phyloP scores from a whole-genome alignment of 2,113 vertebrate species.

The Bostrychus sinensis region DNA sequence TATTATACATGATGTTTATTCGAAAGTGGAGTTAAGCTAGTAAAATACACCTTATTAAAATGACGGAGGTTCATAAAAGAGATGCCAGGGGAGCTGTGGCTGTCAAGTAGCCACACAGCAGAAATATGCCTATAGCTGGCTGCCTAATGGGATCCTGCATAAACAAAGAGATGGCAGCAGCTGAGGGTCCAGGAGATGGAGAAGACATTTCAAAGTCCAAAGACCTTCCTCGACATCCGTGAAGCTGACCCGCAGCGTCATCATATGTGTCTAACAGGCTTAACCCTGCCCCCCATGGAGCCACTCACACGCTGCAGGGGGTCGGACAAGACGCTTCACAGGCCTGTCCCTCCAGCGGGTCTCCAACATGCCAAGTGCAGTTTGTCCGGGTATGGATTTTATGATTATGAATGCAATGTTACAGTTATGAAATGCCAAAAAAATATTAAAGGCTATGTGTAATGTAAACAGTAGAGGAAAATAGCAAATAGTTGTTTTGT shows the following conservation, averaged over 20 bases:
- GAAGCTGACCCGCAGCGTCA: slow-evolving; percentile 36
- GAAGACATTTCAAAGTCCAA: slow-evolving; percentile 29
- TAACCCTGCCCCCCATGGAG: slow-evolving; percentile 52
- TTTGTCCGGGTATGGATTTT: slow-evolving; percentile 33
- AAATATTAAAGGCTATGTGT: too few species aligned
- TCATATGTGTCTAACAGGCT: slow-evolving; percentile 55
- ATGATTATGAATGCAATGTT: slow-evolving; percentile 25
- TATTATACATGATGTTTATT: slow-evolving; percentile 62
- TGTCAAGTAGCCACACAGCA: slow-evolving; percentile 42
- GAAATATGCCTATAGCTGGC: slow-evolving; percentile 38
- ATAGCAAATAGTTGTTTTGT: too few species aligned
- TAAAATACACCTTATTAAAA: slow-evolving; percentile 70
- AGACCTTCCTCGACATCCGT: neutral
- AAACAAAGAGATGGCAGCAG: slow-evolving; percentile 20
- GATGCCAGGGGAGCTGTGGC: slow-evolving; percentile 56
- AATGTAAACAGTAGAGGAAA: too few species aligned
- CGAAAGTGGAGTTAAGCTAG: slow-evolving; percentile 50
- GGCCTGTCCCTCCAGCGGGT: slow-evolving; percentile 10
- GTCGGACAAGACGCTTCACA: slow-evolving; percentile 24
- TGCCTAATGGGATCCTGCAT: slow-evolving; percentile 43
- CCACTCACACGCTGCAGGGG: slow-evolving; percentile 27
- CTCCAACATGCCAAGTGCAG: slow-evolving; percentile 27
- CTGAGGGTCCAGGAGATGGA: slow-evolving; percentile 17
- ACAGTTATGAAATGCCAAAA: slow-evolving; percentile 1
- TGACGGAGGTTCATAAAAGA: slow-evolving; percentile 60